Evolutionary conservation across 2,888 invertebrate genomes (phyloP).

Genomic region (Tetramorium bicarinatum): DNA sequence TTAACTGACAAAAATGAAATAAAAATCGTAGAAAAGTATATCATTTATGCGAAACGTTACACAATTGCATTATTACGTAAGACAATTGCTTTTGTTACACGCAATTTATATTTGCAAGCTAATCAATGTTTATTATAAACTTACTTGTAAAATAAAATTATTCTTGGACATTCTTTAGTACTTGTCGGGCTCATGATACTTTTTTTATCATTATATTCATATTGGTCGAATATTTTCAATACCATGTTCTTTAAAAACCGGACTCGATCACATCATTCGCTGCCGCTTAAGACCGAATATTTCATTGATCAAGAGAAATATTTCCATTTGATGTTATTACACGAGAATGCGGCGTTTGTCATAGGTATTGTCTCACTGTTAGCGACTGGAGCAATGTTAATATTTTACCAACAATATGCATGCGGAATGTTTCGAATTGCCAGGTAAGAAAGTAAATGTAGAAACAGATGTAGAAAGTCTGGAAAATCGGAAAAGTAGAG

Average conservation of each 20-base stretch:
- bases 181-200: not conserved
- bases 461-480: too few relatives aligned
- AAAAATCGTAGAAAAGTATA: not conserved
- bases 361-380: not conserved
- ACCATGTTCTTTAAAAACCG: not conserved
- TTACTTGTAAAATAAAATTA: not conserved
- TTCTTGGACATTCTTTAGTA: not conserved
- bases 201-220: not conserved
- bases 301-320: not conserved
- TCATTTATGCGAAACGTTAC: not conserved
- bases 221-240: not conserved
- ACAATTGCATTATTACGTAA: not conserved
- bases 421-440: too few relatives aligned
- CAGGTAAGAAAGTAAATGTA: too few relatives aligned
- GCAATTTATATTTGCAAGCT: not conserved
- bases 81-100: not conserved
- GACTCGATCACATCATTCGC: not conserved
- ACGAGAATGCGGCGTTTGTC: not conserved
- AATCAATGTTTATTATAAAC: not conserved
- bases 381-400: not conserved
- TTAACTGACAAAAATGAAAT: not conserved
- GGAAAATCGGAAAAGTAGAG: too few relatives aligned
- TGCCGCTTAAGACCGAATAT: not conserved
- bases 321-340: slow-evolving; percentile 1
- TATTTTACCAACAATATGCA: not conserved